Evolutionary conservation across 2,888 invertebrate genomes (phyloP).

Genomic region (Plutella xylostella): DNA sequence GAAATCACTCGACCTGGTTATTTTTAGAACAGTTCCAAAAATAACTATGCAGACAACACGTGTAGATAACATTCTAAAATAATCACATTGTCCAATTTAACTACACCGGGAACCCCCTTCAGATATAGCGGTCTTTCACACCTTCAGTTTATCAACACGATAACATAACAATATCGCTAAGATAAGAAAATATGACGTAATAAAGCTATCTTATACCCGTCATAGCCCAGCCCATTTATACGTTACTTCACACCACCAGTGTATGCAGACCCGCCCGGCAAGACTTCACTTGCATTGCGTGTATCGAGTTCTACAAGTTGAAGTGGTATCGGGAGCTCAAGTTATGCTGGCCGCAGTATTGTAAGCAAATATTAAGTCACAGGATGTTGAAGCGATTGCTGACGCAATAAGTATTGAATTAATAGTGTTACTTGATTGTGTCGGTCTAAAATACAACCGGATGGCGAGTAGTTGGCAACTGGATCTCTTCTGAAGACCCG

Average conservation of each 20-base stretch:
- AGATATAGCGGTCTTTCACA: too few relatives aligned
- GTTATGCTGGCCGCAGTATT: background rate
- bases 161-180: too few relatives aligned
- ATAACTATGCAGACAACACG: too few relatives aligned
- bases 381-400: constrained; percentile 4
- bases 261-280: background rate
- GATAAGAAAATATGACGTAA: constrained; percentile 3
- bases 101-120: too few relatives aligned
- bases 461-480: too few relatives aligned
- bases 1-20: too few relatives aligned
- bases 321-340: background rate
- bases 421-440: background rate
- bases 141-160: too few relatives aligned
- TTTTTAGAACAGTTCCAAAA: too few relatives aligned
- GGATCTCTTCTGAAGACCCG: too few relatives aligned
- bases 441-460: too few relatives aligned
- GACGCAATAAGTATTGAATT: background rate
- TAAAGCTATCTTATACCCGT: constrained; percentile 1
- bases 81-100: too few relatives aligned
- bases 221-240: background rate
- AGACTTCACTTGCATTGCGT: background rate
- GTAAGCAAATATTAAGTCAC: constrained; percentile 3
- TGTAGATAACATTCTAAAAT: too few relatives aligned
- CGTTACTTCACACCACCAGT: background rate
- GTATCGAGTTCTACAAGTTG: background rate